Conservation (phyloP, 2,797 vertebrate species). For the Hozukius guyotensis region DNA sequence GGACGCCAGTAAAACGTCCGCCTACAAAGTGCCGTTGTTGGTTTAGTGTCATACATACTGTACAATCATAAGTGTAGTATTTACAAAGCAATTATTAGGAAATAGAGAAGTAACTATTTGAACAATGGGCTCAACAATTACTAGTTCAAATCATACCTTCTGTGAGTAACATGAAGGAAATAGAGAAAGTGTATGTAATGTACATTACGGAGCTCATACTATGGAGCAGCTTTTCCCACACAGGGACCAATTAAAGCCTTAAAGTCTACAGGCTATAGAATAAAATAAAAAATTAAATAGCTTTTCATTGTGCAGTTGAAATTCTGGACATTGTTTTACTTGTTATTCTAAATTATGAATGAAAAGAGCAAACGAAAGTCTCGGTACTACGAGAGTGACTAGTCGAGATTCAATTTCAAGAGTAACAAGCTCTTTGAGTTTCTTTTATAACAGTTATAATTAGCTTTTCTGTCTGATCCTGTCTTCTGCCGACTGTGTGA, state of each 20-base stretch:
- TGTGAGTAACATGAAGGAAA: neutral
- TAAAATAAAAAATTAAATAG: neutral
- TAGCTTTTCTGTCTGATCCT: neutral
- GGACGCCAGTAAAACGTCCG: too few species aligned
- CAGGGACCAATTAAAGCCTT: neutral
- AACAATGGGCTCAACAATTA: neutral
- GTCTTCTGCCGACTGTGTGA: neutral
- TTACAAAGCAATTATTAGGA: too few species aligned
- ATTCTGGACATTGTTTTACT: neutral
- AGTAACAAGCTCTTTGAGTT: neutral
- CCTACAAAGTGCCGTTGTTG: too few species aligned
- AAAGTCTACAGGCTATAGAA: neutral
- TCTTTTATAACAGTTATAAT: neutral
- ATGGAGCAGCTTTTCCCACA: too few species aligned
- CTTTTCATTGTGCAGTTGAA: neutral
- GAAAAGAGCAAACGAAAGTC: neutral
- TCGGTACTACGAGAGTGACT: neutral
- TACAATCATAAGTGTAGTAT: too few species aligned
- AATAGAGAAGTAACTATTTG: too few species aligned
- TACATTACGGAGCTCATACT: neutral
- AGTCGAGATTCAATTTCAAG: neutral
- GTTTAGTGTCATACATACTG: too few species aligned
- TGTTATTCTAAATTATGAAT: neutral
- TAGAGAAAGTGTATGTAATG: neutral
- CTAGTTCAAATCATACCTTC: neutral